A percentile compares a stretch with the other conserved stretches of the same genome.
These are phyloP conservation scores for Cheilosia urbana DNA, from an alignment of 2,888 invertebrate species.

Conservation along the genomic window DNA sequence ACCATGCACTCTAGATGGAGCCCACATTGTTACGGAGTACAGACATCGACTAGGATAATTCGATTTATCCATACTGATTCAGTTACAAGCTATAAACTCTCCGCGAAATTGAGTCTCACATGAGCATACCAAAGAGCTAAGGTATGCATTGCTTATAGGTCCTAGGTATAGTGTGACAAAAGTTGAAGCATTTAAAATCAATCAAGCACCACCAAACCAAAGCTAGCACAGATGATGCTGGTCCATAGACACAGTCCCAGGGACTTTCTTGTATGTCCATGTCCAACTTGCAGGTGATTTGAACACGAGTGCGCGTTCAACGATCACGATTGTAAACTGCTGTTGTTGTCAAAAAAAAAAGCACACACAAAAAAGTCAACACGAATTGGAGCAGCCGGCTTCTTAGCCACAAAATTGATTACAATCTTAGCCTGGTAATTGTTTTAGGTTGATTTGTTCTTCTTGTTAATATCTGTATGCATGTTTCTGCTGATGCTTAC, in stretches of 20 bases:
- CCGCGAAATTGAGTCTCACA: slow-evolving; percentile 21
- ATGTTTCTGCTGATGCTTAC: slow-evolving; percentile 49
- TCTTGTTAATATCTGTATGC: slow-evolving; percentile 27
- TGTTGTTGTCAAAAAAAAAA: slow-evolving; percentile 42
- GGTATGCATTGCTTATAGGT: slow-evolving; percentile 11
- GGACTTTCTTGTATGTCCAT: slow-evolving; percentile 50
- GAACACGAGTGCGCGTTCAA: slow-evolving; percentile 60
- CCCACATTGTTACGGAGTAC: neutral
- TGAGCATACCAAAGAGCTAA: slow-evolving; percentile 23
- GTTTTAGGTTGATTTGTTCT: slow-evolving; percentile 59
- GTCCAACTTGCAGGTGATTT: slow-evolving; percentile 64
- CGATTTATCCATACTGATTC: slow-evolving; percentile 35
- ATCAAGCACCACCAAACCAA: slow-evolving; percentile 47
- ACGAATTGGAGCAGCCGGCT: slow-evolving; percentile 71
- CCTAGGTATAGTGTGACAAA: slow-evolving; percentile 53
- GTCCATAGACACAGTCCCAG: slow-evolving; percentile 19
- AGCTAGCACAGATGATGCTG: slow-evolving; percentile 49
- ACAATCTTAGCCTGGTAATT: slow-evolving; percentile 67
- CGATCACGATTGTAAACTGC: slow-evolving; percentile 60
- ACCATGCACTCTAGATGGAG: neutral
- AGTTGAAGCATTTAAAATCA: slow-evolving; percentile 65
- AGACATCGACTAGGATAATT: slow-evolving; percentile 30
- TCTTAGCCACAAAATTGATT: slow-evolving; percentile 71
- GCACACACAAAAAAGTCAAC: slow-evolving; percentile 33
- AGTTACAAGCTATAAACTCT: slow-evolving; percentile 24